Conservation (phyloP, 2,797 vertebrate genomes). For the Enteromius thamalakanensis region DNA sequence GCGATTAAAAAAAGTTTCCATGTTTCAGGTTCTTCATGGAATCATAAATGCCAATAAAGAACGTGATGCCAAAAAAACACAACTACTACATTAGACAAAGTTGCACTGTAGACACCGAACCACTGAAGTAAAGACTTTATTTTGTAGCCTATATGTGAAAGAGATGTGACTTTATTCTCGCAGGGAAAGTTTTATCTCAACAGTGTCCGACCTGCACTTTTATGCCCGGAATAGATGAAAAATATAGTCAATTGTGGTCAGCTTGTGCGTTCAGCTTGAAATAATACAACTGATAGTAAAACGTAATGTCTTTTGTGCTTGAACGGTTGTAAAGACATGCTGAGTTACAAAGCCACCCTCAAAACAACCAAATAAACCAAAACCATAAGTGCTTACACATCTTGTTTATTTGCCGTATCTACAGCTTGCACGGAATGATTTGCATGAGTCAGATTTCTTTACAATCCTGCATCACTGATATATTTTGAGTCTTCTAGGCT, state of each 20-base stretch:
- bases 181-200: conserved; percentile 86
- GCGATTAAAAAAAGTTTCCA: not conserved
- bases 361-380: conserved; percentile 20
- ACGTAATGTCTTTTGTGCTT: conserved; percentile 28
- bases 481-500: not conserved
- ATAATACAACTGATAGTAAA: conserved; percentile 17
- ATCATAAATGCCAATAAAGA: not conserved
- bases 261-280: conserved; percentile 36
- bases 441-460: not conserved
- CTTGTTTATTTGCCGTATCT: not conserved
- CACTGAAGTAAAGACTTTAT: conserved; percentile 82
- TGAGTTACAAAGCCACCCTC: not conserved
- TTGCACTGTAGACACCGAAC: not conserved
- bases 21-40: not conserved
- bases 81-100: not conserved
- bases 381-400: not conserved
- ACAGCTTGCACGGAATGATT: not conserved
- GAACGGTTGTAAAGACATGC: conserved; percentile 32
- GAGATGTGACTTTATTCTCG: conserved; percentile 86
- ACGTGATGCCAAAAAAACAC: not conserved
- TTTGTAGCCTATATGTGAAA: conserved; percentile 87
- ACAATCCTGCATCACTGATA: not conserved
- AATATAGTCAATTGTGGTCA: conserved; percentile 76
- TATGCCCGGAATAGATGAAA: conserved; percentile 82
- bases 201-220: conserved; percentile 86